Evolutionary conservation across 2,797 vertebrate species (phyloP).

Genomic region (Poeciliopsis paucimaculata): DNA sequence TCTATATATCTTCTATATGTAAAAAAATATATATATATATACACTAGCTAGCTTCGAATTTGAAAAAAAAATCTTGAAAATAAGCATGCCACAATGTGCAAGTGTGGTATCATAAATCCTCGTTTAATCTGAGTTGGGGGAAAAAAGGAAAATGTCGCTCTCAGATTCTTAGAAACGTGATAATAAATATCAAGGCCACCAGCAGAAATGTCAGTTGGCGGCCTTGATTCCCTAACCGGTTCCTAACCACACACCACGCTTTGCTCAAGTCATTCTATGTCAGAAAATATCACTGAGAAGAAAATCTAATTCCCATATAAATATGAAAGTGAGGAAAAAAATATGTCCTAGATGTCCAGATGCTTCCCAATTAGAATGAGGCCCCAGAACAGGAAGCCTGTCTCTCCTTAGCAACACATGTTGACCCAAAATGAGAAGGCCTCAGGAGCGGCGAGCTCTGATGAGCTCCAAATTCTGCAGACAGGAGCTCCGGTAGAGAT

Average conservation of each 20-base stretch:
- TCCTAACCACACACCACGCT: neutral
- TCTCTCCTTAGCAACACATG: slow-evolving; percentile 1
- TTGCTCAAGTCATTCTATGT: slow-evolving; percentile 5
- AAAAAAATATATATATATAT: neutral
- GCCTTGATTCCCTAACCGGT: neutral
- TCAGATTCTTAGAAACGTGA: neutral
- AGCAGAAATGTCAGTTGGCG: neutral
- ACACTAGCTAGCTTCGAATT: neutral
- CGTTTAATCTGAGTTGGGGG: neutral
- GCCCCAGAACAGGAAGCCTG: slow-evolving; percentile 1
- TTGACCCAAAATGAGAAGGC: slow-evolving; percentile 15
- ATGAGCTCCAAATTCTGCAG: neutral
- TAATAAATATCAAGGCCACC: neutral
- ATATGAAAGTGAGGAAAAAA: neutral
- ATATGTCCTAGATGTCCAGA: neutral
- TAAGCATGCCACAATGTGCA: neutral
- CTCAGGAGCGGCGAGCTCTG: neutral
- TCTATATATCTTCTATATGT: neutral
- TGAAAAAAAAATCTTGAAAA: neutral
- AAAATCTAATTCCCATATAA: neutral
- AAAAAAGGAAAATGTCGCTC: neutral
- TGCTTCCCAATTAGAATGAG: neutral
- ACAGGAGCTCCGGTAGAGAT: slow-evolving; percentile 1
- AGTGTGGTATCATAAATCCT: neutral
- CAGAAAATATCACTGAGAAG: slow-evolving; percentile 1